These are phyloP conservation scores for Erannis defoliaria DNA, from an alignment of 2,888 invertebrate genomes.

Conservation along the genomic window DNA sequence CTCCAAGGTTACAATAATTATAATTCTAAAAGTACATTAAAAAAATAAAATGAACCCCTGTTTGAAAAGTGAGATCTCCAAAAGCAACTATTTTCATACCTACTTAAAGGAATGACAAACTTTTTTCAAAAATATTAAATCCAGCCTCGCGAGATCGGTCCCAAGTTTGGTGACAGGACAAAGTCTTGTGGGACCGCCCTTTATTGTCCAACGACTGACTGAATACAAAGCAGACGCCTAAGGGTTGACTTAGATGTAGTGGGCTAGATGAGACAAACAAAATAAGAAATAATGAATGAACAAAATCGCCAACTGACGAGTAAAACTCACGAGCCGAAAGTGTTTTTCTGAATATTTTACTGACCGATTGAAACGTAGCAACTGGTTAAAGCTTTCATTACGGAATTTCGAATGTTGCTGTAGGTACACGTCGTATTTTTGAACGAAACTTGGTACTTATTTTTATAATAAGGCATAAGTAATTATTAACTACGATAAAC, in stretches of 20 bases:
- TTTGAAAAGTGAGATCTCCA: neutral
- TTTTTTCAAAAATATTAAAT: slow-evolving; percentile 22
- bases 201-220: slow-evolving; percentile 60
- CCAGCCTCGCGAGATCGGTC: slow-evolving; percentile 45
- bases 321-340: neutral
- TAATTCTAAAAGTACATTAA: neutral
- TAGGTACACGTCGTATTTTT: too few relatives aligned
- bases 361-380: too few relatives aligned
- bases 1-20: too few relatives aligned
- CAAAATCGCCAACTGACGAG: neutral
- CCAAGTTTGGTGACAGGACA: slow-evolving; percentile 71
- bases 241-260: slow-evolving; percentile 33
- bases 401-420: too few relatives aligned
- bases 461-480: too few relatives aligned
- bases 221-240: slow-evolving; percentile 64
- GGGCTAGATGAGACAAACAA: slow-evolving; percentile 18
- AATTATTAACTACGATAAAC: too few relatives aligned
- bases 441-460: too few relatives aligned
- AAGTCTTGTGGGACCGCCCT: slow-evolving; percentile 56
- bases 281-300: neutral
- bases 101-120: neutral
- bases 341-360: neutral
- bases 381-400: too few relatives aligned
- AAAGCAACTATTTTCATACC: neutral
- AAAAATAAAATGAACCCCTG: neutral